phyloP scores from a whole-genome alignment of 2,797 vertebrate species.

The Adrianichthys oophorus region DNA sequence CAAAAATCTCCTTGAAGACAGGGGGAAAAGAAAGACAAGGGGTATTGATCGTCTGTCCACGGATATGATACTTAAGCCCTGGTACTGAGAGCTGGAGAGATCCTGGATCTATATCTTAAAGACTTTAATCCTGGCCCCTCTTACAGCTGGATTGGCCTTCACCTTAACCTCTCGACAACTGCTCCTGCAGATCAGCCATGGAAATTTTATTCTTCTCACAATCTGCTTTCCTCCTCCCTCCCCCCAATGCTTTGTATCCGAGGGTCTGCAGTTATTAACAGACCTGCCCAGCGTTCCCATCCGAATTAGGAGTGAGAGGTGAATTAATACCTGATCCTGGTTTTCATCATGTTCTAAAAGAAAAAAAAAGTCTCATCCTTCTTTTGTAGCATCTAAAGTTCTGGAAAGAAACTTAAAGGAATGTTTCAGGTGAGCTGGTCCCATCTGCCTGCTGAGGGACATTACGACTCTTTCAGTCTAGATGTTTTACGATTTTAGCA shows the following conservation, averaged over 20 bases:
- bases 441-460: not conserved
- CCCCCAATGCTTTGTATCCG: constrained; percentile 23
- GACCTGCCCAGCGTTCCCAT: constrained; percentile 53
- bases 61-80: constrained; percentile 94
- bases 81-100: constrained; percentile 89
- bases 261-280: constrained; percentile 49
- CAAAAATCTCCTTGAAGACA: constrained; percentile 91
- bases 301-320: constrained; percentile 57
- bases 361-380: constrained; percentile 43
- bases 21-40: constrained; percentile 82
- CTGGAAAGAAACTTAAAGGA: constrained; percentile 34
- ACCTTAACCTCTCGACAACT: constrained; percentile 84
- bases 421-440: constrained; percentile 41
- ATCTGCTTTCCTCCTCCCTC: constrained; percentile 44
- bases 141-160: constrained; percentile 84
- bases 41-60: constrained; percentile 97
- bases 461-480: too few species aligned
- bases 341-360: constrained; percentile 64
- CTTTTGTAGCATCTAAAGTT: constrained; percentile 45
- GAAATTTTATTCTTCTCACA: constrained; percentile 77
- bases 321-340: constrained; percentile 67
- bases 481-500: too few species aligned
- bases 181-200: constrained; percentile 85
- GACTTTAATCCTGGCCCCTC: constrained; percentile 88
- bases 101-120: constrained; percentile 89